A percentile compares a stretch with the other conserved stretches of the same genome.
Conservation (phyloP, 2,797 vertebrate genomes). For the Pyrocephalus nanus region DNA sequence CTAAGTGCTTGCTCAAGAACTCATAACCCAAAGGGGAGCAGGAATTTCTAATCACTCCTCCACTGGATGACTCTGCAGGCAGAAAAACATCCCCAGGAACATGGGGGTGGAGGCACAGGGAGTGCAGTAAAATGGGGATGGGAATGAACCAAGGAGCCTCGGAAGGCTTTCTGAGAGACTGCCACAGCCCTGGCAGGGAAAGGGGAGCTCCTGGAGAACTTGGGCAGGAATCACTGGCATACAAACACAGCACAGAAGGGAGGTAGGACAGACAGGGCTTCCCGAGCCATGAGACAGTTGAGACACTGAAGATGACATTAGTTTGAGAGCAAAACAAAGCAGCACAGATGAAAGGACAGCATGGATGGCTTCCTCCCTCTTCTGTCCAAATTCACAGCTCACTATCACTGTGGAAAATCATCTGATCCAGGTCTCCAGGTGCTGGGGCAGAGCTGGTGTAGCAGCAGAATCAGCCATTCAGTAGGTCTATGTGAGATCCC, state of each 20-base stretch:
- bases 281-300: neutral
- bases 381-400: neutral
- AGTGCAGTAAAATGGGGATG: neutral
- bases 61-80: neutral
- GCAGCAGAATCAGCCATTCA: neutral
- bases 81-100: neutral
- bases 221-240: neutral
- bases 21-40: neutral
- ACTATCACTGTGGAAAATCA: neutral
- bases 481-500: neutral
- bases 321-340: neutral
- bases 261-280: neutral
- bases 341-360: neutral
- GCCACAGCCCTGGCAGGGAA: neutral
- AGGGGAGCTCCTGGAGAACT: neutral
- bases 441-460: neutral
- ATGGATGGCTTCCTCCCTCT: neutral
- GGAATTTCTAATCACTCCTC: neutral
- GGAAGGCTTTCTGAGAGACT: neutral
- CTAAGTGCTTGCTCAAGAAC: neutral
- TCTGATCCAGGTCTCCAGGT: neutral
- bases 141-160: neutral
- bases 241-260: neutral
- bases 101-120: neutral
- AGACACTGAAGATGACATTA: neutral